A percentile compares a stretch with the other conserved stretches of the same genome.
These are phyloP conservation scores for Heteromyza rotundicornis DNA, from an alignment of 2,888 invertebrate species.

Conservation along the genomic window DNA sequence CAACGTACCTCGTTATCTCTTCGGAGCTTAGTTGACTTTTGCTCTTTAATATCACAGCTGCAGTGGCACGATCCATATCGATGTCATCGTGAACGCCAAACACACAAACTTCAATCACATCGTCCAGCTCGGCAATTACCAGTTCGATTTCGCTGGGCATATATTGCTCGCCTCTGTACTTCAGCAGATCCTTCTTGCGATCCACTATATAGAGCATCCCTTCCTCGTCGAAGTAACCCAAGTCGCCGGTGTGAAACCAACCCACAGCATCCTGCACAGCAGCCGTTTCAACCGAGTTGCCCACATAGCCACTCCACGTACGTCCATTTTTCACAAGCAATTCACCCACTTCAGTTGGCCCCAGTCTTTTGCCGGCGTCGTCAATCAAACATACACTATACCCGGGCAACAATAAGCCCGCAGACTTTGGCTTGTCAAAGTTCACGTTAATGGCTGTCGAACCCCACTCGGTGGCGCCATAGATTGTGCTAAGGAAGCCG, in stretches of 20 bases:
- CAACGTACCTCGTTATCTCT: too few relatives aligned
- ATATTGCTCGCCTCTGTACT: slow-evolving; percentile 42
- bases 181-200: slow-evolving; percentile 51
- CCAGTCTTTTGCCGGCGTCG: slow-evolving; percentile 40
- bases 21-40: too few relatives aligned
- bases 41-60: too few relatives aligned
- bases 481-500: too few relatives aligned
- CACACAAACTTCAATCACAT: slow-evolving; percentile 45
- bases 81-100: slow-evolving; percentile 41
- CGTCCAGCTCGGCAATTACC: slow-evolving; percentile 40
- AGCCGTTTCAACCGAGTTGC: slow-evolving; percentile 40
- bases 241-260: slow-evolving; percentile 54
- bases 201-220: slow-evolving; percentile 44
- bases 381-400: slow-evolving; percentile 42
- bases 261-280: slow-evolving; percentile 40
- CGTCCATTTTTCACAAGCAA: slow-evolving; percentile 37
- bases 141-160: slow-evolving; percentile 50
- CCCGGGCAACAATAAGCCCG: slow-evolving; percentile 40
- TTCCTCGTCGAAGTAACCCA: slow-evolving; percentile 52
- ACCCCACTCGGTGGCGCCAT: too few relatives aligned
- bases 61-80: slow-evolving; percentile 46
- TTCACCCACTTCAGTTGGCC: slow-evolving; percentile 46
- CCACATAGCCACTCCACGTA: slow-evolving; percentile 52
- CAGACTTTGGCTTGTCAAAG: too few relatives aligned
- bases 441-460: too few relatives aligned